phyloP scores from a whole-genome alignment of 2,113 vertebrate genomes.

The Mirounga angustirostris region DNA sequence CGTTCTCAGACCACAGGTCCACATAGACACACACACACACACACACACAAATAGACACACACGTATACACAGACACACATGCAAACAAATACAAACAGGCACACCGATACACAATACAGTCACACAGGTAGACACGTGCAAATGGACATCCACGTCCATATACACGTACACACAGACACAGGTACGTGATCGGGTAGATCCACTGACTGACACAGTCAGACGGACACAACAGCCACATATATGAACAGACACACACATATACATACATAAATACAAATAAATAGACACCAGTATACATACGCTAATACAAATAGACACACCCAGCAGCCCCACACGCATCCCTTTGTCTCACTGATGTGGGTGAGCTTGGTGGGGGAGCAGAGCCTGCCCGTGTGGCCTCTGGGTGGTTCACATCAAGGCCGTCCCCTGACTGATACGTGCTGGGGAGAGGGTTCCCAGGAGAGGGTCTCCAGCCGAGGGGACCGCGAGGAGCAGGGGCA shows the following conservation, averaged over 20 bases:
- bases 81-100: not conserved
- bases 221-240: not conserved
- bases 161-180: not conserved
- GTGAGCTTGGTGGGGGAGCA: not conserved
- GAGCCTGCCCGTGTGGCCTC: not conserved
- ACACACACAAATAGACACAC: not conserved
- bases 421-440: not conserved
- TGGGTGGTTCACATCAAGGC: not conserved
- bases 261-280: not conserved
- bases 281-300: not conserved
- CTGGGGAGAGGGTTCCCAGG: not conserved
- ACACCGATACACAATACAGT: not conserved
- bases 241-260: not conserved
- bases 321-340: too few species aligned
- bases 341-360: not conserved
- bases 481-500: not conserved
- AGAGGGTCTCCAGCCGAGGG: too few species aligned
- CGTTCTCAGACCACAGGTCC: slow-evolving; percentile 68
- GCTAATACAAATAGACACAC: not conserved
- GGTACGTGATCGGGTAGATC: not conserved
- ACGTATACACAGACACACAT: not conserved
- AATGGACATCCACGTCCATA: too few species aligned
- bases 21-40: slow-evolving; percentile 18
- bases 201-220: not conserved
- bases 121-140: not conserved